Percentiles rank a stretch among this genome's conserved stretches.
Evolutionary conservation across 2,113 vertebrate species (phyloP).

Genomic region (Ochotona princeps): DNA sequence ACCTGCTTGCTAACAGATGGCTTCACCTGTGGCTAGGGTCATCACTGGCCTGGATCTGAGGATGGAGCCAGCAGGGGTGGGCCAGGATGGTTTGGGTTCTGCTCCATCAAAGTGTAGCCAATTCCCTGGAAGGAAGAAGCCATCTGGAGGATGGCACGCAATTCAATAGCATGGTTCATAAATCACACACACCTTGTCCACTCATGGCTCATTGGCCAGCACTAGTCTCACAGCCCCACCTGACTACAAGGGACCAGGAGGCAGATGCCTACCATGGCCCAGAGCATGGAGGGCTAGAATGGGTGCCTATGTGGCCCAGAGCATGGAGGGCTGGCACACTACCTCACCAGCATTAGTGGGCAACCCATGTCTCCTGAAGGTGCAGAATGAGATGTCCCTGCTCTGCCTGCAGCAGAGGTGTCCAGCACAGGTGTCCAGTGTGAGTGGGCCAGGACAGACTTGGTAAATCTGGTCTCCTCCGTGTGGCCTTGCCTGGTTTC

Average conservation of each 20-base stretch:
- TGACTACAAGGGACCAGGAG: not conserved
- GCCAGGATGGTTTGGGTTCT: not conserved
- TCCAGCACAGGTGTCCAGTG: not conserved
- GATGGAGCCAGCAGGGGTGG: not conserved
- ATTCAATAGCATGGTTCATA: not conserved
- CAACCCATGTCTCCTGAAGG: not conserved
- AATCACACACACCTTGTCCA: not conserved
- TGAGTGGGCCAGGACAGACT: too few relatives aligned
- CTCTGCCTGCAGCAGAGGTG: not conserved
- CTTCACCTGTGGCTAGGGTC: not conserved
- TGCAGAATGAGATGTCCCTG: not conserved
- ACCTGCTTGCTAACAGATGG: not conserved
- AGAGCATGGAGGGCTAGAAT: not conserved
- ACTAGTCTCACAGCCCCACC: not conserved
- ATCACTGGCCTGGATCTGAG: not conserved
- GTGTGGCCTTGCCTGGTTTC: not conserved
- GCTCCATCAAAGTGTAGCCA: not conserved
- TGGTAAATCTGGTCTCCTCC: not conserved
- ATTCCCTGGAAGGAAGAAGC: not conserved
- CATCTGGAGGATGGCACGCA: not conserved
- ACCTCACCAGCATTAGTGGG: not conserved
- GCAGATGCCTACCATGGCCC: not conserved
- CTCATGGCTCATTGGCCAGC: not conserved
- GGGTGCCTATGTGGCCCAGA: too few relatives aligned
- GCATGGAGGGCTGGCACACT: not conserved